Base-by-base conservation (phyloP, 1,140 invertebrate genomes). In the Ephestia elutella region DNA sequence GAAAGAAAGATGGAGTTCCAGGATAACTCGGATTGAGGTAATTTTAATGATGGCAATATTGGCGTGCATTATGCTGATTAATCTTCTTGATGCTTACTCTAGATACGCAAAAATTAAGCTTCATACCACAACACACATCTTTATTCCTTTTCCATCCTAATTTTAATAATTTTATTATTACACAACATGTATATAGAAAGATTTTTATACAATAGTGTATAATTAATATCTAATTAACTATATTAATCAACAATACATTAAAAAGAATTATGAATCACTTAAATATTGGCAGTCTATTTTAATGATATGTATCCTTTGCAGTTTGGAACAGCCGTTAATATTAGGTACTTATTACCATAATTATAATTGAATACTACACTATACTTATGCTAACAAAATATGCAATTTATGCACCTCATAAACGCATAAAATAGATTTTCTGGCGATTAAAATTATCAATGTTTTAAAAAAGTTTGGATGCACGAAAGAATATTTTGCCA, bases 161-260 rank as follows among this genome's bases (percentile, higher is more conserved):
- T 76, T 72, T 71, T 78, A 80, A 82, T 82, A 78, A 74, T 77
- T 78, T 82, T 79, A 83, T 80, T 81, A 82, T 84, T 80, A 84
- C 82, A 87, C 85, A 87, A 87, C 82, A 87, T 87, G 85, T 86
- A 87, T 81, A 87, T 87, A 87, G 85, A 87, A 87, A 86, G 85
- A 87, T 78, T 83, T 86, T 87, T 85, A 87, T 86, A 87, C 82
- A 86, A 86, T 87, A 86, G 81, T 87, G 80, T 87, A 87, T 87
- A 87, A 81, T 82, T 82, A 82, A 66, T 78, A 61, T 65, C 76
- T 86, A 82, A 73, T 73, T 70, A 76, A 73, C 77, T 81, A 83
- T 83, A 77, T 75, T 82, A 78, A 77, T 81, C 82, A 87, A 87
- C 82, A 87, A 81, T 86, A 82, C 71, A 80, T 75, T 87, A 85